Base-by-base conservation (phyloP, 2,888 invertebrate species). In the Eristalinus aeneus region DNA sequence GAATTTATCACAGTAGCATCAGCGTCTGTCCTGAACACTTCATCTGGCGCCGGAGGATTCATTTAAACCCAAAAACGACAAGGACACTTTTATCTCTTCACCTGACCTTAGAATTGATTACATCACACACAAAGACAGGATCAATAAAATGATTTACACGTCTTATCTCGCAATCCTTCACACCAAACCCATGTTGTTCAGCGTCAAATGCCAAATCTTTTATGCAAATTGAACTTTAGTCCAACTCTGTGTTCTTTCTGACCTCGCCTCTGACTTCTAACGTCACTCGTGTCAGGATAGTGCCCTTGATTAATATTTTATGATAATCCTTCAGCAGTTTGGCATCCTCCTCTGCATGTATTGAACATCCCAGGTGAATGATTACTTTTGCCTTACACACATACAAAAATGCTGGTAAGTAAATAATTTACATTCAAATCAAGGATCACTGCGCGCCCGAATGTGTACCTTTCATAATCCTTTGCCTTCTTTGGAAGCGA, bases 201-300 rank as follows among this genome's bases (percentile, higher is more conserved):
- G n/a, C n/a, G 1, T 27, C 8, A n/a, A 12, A 16, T 9, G 16
- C 27, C 27, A 27, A 39, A 74, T 74, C 54, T 39, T 27, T 31
- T 65, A 74, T 74, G 74, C 36, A 74, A 74, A 74, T 74, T 64
- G 9, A 56, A 64, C 16, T 36, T 39, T n/a, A 27, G 64, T 56
- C 36, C 74, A 56, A 56, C 32, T 34, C 34, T 53, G n/a, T n/a
- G n/a, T 32, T 6, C 36, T 39, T 27, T 36, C 20, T 23, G 31
- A 20, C 16, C 16, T 16, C 12, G 6, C 12, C 39, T 32, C 63
- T 54, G 32, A 36, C 34, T 16, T 63, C 4, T n/a, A 23, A n/a
- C n/a, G n/a, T n/a, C 27, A 27, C 27, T 9, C 23, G 9, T 36
- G n/a, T 11, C 9, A 34, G 10, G 5, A 34, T 2, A 16, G 34